phyloP scores from a whole-genome alignment of 1,140 invertebrate genomes.

The Arctopsyche grandis region DNA sequence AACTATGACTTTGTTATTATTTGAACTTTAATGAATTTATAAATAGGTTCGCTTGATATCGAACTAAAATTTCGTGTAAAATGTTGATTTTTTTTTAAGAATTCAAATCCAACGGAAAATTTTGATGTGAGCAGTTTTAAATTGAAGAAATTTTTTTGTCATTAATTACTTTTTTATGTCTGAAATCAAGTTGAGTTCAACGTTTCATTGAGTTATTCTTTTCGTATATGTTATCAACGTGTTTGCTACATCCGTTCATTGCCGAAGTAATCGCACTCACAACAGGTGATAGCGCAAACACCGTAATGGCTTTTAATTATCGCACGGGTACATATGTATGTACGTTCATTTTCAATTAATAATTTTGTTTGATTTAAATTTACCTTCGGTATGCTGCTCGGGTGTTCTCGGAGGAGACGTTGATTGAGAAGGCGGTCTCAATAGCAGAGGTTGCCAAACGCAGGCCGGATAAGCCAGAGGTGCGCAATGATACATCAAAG shows the following conservation, averaged over 20 bases:
- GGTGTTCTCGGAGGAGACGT: slow-evolving; percentile 46
- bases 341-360: not conserved
- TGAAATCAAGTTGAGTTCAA: slow-evolving; percentile 17
- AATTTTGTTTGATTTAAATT: not conserved
- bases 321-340: not conserved
- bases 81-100: too few relatives aligned
- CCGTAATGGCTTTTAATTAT: not conserved
- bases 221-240: not conserved
- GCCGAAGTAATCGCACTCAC: not conserved
- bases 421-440: slow-evolving; percentile 40
- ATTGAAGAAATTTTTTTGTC: too few relatives aligned
- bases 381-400: slow-evolving; percentile 48
- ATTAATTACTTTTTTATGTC: not conserved
- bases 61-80: too few relatives aligned
- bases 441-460: slow-evolving; percentile 61
- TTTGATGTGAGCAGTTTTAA: too few relatives aligned
- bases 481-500: slow-evolving; percentile 59
- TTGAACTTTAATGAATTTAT: too few relatives aligned
- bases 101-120: too few relatives aligned
- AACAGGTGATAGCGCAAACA: slow-evolving; percentile 18
- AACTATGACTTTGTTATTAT: too few relatives aligned
- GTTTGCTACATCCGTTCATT: not conserved
- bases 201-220: not conserved
- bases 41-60: too few relatives aligned
- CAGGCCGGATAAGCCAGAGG: slow-evolving; percentile 60